Evolutionary conservation across 2,113 vertebrate species (phyloP), one percentile per base, ranked within the genome.

Genomic region (Anseranas semipalmata): DNA sequence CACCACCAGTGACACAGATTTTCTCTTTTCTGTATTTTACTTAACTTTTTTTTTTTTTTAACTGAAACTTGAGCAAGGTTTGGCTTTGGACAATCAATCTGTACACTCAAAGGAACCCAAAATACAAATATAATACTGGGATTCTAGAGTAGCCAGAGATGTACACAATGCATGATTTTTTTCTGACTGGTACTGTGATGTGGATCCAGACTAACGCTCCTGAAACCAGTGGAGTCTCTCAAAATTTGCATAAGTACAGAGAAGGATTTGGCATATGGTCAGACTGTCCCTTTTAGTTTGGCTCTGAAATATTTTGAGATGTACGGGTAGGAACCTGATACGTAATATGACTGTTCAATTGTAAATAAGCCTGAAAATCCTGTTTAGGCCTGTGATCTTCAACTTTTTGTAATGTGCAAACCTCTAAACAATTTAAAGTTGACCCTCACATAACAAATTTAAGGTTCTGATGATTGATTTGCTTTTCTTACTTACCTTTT

Each of bases 281-380:
- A 88, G 71, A 41, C 27, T 56, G 79, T 56, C 35, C 41, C 16
- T 63, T 95, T 93, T 77, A 65, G 81, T 84, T 89, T 73, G 63
- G 73, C 74, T 86, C 59, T 73, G 89, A 84, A 94, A 32, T 92
- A 79, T 78, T 94, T 94, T 81, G n/a, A 83, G 67, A 81, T 60
- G 45, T 28, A 68, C 10, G 68, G 55, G 59, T 33, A 88, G 74
- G 79, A 93, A 95, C 43, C 33, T 52, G 85, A 67, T 63, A 43
- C 0, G 46, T 41, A 90, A 67, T 35, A 53, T 0, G 62, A 93
- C 25, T 12, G 0, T 74, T 66, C 70, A 39, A 22, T 53, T 74
- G 71, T 15, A 77, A 82, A 33, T 58, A 68, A 90, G 82, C 43
- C 70, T 85, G 70, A 91, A 94, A 77, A 77, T 89, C 72, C 75